phyloP scores from a whole-genome alignment of 2,888 invertebrate genomes.

The Ganaspis brasiliensis region DNA sequence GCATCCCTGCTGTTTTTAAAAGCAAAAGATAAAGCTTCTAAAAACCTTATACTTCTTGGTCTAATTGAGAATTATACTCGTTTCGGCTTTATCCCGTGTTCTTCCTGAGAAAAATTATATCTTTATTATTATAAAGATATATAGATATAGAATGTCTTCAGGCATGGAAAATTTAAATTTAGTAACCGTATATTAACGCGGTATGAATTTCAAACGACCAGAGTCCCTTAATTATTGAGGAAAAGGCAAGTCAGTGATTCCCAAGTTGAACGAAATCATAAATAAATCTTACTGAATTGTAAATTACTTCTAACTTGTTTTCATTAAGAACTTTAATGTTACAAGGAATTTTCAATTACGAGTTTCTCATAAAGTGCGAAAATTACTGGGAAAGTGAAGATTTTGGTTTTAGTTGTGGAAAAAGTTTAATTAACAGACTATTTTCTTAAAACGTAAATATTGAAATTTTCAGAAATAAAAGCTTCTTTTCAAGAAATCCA shows the following conservation, averaged over 20 bases:
- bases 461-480: too few relatives aligned
- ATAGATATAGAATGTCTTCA: background rate
- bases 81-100: background rate
- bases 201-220: background rate
- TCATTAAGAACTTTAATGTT: background rate
- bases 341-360: background rate
- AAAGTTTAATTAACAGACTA: background rate
- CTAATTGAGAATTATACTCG: constrained; percentile 3
- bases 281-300: too few relatives aligned
- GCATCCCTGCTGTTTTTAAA: background rate
- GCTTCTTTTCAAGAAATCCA: background rate
- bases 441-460: too few relatives aligned
- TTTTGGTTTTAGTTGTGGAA: background rate
- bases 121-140: background rate
- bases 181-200: background rate
- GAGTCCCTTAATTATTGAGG: background rate
- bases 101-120: background rate
- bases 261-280: background rate
- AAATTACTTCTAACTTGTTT: background rate
- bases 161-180: background rate
- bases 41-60: background rate
- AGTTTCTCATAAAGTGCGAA: background rate
- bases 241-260: background rate
- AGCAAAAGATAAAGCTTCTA: background rate
- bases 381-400: background rate